Percentiles rank a stretch among this genome's conserved stretches.
Evolutionary conservation across 2,113 vertebrate genomes (phyloP).

Genomic region (Hemibagrus wyckioides): DNA sequence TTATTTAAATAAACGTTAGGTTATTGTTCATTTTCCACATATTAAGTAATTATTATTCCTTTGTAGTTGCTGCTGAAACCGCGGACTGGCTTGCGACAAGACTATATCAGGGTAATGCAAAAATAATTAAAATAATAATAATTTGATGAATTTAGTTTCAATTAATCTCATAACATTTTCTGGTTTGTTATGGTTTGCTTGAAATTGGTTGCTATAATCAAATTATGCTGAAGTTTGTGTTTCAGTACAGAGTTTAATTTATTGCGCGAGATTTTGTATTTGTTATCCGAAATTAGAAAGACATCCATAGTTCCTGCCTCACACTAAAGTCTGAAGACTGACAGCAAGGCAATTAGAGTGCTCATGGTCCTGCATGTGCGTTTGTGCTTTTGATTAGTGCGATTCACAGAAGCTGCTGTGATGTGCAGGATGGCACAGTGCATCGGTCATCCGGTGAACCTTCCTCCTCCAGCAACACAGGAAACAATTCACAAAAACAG

Average conservation of each 20-base stretch:
- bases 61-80: neutral
- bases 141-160: neutral
- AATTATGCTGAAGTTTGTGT: neutral
- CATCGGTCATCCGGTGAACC: neutral
- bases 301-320: neutral
- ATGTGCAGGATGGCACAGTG: constrained; percentile 1
- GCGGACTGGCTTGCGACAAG: neutral
- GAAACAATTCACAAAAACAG: constrained; percentile 11
- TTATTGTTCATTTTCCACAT: neutral
- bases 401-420: constrained; percentile 18
- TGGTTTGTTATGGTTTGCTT: no score
- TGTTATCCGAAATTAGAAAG: neutral
- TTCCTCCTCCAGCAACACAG: neutral
- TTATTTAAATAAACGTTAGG: neutral
- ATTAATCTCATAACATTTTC: neutral
- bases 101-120: neutral
- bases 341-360: neutral
- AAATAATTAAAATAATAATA: neutral
- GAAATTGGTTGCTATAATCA: no score
- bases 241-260: neutral
- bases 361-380: constrained; percentile 14
- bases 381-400: constrained; percentile 25
- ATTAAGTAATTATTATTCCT: neutral
- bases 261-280: neutral
- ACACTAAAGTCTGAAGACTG: neutral